Conservation (phyloP, 1,140 invertebrate genomes). For the Gryllus bimaculatus region DNA sequence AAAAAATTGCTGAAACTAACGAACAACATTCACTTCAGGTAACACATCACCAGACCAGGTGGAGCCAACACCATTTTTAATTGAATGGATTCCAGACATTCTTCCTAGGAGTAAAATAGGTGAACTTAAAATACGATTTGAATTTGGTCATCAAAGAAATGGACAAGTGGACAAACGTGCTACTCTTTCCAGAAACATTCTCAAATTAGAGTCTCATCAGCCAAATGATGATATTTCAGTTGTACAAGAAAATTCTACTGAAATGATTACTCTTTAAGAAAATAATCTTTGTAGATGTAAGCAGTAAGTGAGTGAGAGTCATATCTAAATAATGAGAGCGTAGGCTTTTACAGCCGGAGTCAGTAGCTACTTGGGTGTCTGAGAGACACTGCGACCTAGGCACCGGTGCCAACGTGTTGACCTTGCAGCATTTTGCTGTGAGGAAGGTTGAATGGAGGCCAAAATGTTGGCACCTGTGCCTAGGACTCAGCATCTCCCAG, state of each 20-base stretch:
- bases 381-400: too few species aligned
- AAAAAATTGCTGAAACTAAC: too few species aligned
- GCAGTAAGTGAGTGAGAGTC: too few species aligned
- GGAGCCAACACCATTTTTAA: constrained; percentile 58
- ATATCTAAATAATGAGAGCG: too few species aligned
- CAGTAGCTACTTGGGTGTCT: too few species aligned
- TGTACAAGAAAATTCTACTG: neutral
- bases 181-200: neutral
- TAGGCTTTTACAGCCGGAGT: too few species aligned
- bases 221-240: neutral
- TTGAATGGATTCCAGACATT: constrained; percentile 69
- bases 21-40: constrained; percentile 32
- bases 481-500: too few species aligned
- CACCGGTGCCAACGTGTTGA: too few species aligned
- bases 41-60: constrained; percentile 46
- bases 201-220: neutral
- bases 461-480: too few species aligned
- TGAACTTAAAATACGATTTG: constrained; percentile 54
- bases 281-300: neutral
- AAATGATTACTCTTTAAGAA: neutral
- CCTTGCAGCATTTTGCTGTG: too few species aligned
- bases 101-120: constrained; percentile 58
- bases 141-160: constrained; percentile 47
- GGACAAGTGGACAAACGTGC: constrained; percentile 17
- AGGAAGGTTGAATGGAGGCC: too few species aligned